Conservation (phyloP, 2,113 vertebrate genomes). For the Nerophis lumbriciformis region DNA sequence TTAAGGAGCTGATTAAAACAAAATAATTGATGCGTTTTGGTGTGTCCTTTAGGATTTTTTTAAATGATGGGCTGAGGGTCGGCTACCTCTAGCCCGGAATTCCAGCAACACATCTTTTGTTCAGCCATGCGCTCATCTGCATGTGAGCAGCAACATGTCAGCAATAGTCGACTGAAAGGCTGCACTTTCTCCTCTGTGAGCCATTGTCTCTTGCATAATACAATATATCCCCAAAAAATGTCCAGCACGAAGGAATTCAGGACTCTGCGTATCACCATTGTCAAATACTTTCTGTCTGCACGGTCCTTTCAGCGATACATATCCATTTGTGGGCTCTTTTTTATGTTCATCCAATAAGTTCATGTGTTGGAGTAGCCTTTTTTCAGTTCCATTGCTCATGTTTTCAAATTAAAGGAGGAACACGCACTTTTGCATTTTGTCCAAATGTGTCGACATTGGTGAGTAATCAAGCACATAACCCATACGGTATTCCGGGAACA, state of each 20-base stretch:
- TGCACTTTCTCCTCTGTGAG: neutral
- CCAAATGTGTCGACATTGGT: conserved; percentile 13
- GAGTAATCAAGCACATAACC: conserved; percentile 10
- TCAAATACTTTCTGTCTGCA: conserved; percentile 22
- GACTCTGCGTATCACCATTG: conserved; percentile 15
- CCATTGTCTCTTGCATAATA: conserved; percentile 14
- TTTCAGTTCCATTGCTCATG: conserved; percentile 5
- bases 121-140: conserved; percentile 8
- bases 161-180: conserved; percentile 10
- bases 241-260: conserved; percentile 14
- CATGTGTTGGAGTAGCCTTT: neutral
- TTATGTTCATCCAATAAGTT: conserved; percentile 1
- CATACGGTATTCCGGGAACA: conserved; percentile 18
- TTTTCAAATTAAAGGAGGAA: conserved; percentile 1
- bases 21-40: too few relatives aligned
- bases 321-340: neutral
- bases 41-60: too few relatives aligned
- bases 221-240: conserved; percentile 11
- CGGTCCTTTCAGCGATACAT: conserved; percentile 9
- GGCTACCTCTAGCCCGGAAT: conserved; percentile 13
- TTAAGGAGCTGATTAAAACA: too few relatives aligned
- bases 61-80: neutral
- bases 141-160: conserved; percentile 4
- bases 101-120: conserved; percentile 5
- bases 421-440: conserved; percentile 1